phyloP scores from a whole-genome alignment of 1,140 invertebrate species.

The Temnothorax longispinosus region DNA sequence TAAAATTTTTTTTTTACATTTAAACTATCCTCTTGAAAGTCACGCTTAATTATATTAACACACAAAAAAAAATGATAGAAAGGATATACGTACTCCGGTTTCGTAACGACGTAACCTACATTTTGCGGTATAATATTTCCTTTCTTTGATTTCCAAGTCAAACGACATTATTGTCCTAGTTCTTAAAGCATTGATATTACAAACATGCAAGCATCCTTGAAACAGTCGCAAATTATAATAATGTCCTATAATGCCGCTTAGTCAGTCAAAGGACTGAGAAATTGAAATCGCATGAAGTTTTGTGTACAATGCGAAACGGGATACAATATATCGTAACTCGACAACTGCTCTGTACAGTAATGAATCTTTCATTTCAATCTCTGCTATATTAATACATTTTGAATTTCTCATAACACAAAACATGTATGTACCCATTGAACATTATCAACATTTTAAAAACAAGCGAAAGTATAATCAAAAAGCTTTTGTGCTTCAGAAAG shows the following conservation, averaged over 20 bases:
- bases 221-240: constrained; percentile 49
- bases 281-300: constrained; percentile 41
- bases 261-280: constrained; percentile 30
- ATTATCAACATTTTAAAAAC: background rate
- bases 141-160: constrained; percentile 20
- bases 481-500: background rate
- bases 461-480: background rate
- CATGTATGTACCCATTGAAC: too few species aligned
- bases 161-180: constrained; percentile 31
- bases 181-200: constrained; percentile 33
- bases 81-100: background rate
- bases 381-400: background rate
- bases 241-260: constrained; percentile 20
- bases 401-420: background rate
- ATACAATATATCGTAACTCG: constrained; percentile 12
- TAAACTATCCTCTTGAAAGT: background rate
- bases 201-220: constrained; percentile 37
- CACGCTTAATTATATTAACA: background rate
- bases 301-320: constrained; percentile 23
- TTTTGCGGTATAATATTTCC: constrained; percentile 13
- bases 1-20: background rate
- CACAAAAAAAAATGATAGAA: background rate
- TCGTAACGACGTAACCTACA: background rate
- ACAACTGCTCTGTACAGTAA: background rate
- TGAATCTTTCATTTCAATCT: constrained; percentile 10